Percentiles rank a stretch among this genome's conserved stretches.
phyloP scores from a whole-genome alignment of 2,888 invertebrate genomes.

The Rhamphomyia laevipes region DNA sequence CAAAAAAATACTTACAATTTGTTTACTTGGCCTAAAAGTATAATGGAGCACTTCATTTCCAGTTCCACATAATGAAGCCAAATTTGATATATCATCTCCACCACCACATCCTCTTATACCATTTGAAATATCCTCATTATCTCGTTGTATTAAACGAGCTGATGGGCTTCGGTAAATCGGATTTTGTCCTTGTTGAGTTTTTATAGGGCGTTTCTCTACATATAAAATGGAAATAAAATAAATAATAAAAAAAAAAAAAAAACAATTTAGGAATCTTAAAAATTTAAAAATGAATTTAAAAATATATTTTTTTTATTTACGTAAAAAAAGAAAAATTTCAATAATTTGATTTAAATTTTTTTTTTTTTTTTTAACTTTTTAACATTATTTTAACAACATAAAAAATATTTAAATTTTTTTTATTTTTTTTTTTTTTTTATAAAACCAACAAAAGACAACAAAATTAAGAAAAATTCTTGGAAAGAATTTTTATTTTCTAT shows the following conservation, averaged over 20 bases:
- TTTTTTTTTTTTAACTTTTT: too few relatives aligned
- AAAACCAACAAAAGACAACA: too few relatives aligned
- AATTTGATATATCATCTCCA: constrained; percentile 20
- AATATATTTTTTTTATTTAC: too few relatives aligned
- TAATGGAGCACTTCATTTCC: constrained; percentile 38
- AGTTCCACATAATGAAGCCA: constrained; percentile 27
- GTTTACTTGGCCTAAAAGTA: constrained; percentile 39
- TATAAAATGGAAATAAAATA: constrained; percentile 4
- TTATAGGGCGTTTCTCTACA: constrained; percentile 37
- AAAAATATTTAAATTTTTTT: too few relatives aligned
- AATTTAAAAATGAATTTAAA: neutral
- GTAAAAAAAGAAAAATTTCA: neutral
- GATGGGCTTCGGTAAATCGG: constrained; percentile 37
- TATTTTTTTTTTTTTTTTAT: too few relatives aligned
- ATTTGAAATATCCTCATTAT: constrained; percentile 23
- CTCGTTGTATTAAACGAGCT: constrained; percentile 34
- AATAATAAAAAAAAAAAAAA: neutral
- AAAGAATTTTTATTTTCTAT: too few relatives aligned
- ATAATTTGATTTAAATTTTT: too few relatives aligned
- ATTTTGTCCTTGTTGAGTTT: constrained; percentile 30
- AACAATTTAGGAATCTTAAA: neutral
- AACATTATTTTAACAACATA: too few relatives aligned
- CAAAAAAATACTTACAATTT: constrained; percentile 35
- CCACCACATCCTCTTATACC: constrained; percentile 13
- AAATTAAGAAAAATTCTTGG: too few relatives aligned